A percentile compares a stretch with the other conserved stretches of the same genome.
phyloP scores from a whole-genome alignment of 2,888 invertebrate genomes.

The Leptinotarsa peninsularis region DNA sequence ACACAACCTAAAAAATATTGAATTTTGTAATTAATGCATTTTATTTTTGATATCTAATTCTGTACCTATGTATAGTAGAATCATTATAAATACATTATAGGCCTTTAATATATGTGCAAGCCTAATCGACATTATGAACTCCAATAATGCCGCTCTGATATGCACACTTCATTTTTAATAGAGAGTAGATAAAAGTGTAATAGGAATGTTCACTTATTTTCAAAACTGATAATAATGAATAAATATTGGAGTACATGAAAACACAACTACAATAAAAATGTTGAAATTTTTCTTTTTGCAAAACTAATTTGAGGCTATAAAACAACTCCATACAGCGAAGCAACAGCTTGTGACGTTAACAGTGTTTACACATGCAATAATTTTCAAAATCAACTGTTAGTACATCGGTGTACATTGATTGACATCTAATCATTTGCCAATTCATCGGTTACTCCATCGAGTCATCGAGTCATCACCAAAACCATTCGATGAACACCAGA shows the following conservation, averaged over 20 bases:
- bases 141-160: conserved; percentile 54
- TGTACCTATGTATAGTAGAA: conserved; percentile 44
- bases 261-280: background rate
- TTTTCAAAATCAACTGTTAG: too few species aligned
- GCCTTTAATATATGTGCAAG: conserved; percentile 57
- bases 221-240: too few species aligned
- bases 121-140: conserved; percentile 58
- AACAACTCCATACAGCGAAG: too few species aligned
- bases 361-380: too few species aligned
- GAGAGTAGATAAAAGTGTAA: background rate
- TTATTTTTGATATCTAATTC: background rate
- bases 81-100: conserved; percentile 42
- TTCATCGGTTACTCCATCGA: too few species aligned
- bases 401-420: too few species aligned
- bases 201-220: background rate
- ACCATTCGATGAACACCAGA: too few species aligned
- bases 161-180: conserved; percentile 45
- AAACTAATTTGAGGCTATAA: too few species aligned
- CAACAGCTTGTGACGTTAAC: too few species aligned
- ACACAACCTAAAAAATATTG: conserved; percentile 75
- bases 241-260: background rate
- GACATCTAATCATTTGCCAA: too few species aligned
- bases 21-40: background rate
- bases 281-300: background rate
- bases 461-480: too few species aligned